These are phyloP conservation scores for Melanargia galathea DNA, from an alignment of 2,888 invertebrate species.

Conservation along the genomic window DNA sequence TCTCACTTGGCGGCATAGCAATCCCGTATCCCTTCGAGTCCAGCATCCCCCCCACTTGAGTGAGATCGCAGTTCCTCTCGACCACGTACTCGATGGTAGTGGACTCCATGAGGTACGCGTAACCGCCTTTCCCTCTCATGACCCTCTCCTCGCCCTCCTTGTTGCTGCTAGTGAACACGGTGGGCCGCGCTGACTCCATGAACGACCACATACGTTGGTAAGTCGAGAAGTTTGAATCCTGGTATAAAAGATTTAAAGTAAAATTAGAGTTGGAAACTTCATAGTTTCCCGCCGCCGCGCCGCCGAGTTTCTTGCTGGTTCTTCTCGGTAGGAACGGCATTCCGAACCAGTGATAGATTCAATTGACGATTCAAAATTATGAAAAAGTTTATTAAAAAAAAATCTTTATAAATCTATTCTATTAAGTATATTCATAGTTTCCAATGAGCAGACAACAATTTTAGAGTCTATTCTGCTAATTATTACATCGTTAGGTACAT, in stretches of 20 bases:
- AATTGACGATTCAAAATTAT: too few relatives aligned
- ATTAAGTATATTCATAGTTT: too few relatives aligned
- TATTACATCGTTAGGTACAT: too few relatives aligned
- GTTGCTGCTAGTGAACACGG: slow-evolving; percentile 93
- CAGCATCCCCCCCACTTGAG: slow-evolving; percentile 94
- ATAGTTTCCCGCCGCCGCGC: too few relatives aligned
- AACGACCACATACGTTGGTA: slow-evolving; percentile 98
- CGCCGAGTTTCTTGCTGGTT: too few relatives aligned
- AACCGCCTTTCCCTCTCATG: slow-evolving; percentile 90
- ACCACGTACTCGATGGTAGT: slow-evolving; percentile 97
- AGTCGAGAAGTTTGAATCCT: slow-evolving; percentile 96
- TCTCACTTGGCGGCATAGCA: slow-evolving; percentile 94
- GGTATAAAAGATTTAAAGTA: background rate
- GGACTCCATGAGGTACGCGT: slow-evolving; percentile 99
- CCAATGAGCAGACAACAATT: too few relatives aligned
- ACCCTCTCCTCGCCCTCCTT: slow-evolving; percentile 96
- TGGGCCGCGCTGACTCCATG: slow-evolving; percentile 94
- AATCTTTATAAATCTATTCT: too few relatives aligned
- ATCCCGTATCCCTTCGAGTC: slow-evolving; percentile 98
- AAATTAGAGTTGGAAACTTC: background rate
- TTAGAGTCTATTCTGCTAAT: too few relatives aligned
- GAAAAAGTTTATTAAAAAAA: too few relatives aligned
- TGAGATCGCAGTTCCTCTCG: slow-evolving; percentile 94
- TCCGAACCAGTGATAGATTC: too few relatives aligned
- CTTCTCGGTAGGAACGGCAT: too few relatives aligned